Conservation (phyloP, 2,888 invertebrate species). For the Tridacna gigas region DNA sequence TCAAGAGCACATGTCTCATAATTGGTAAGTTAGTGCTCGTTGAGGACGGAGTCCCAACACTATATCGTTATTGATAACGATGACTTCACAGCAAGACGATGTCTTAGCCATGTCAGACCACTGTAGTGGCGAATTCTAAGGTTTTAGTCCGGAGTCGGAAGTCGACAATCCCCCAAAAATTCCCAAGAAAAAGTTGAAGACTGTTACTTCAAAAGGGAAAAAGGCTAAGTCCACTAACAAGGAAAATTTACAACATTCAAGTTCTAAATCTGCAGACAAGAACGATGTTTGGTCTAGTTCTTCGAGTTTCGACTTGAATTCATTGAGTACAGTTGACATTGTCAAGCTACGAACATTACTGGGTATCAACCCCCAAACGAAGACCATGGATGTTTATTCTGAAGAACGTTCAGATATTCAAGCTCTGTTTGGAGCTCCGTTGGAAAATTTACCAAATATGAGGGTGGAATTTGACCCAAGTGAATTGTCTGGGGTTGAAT, state of each 20-base stretch:
- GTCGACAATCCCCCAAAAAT: no score
- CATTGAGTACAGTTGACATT: not conserved
- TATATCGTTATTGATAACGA: no score
- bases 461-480: slow-evolving; percentile 6
- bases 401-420: not conserved
- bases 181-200: not conserved
- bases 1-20: no score
- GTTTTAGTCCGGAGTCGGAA: not conserved
- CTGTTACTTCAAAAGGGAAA: not conserved
- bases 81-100: slow-evolving; percentile 9
- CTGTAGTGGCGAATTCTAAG: not conserved
- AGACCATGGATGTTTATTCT: not conserved
- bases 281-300: not conserved
- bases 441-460: slow-evolving; percentile 8
- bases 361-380: not conserved
- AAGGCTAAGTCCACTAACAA: not conserved
- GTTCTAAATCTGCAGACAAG: not conserved
- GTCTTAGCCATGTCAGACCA: not conserved
- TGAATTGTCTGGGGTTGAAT: not conserved
- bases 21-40: no score
- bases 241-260: not conserved
- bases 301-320: not conserved
- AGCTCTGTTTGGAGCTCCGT: no score
- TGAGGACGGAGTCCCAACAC: no score
- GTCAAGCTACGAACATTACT: not conserved